Evolutionary conservation across 1,140 invertebrate species (phyloP).

Genomic region (Antheraea mylitta): DNA sequence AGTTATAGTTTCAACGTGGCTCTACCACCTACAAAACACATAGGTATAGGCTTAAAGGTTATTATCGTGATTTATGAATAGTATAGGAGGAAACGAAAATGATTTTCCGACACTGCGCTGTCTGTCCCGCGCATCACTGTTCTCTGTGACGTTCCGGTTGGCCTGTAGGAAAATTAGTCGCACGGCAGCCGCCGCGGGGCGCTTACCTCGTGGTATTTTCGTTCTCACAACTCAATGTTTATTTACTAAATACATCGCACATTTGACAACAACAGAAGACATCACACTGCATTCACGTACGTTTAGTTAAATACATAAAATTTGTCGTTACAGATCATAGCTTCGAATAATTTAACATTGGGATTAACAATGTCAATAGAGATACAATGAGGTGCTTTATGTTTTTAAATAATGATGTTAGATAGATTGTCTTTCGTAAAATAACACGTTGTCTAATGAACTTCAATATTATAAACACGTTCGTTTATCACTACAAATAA

Average conservation of each 20-base stretch:
- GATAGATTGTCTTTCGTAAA: neutral
- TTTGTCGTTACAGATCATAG: neutral
- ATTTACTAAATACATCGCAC: conserved; percentile 54
- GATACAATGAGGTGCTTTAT: conserved; percentile 38
- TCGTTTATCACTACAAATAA: neutral
- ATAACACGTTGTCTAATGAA: neutral
- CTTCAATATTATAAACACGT: neutral
- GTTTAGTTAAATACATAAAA: conserved; percentile 25
- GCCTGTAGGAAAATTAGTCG: conserved; percentile 41
- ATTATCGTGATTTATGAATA: neutral
- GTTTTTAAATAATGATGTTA: conserved; percentile 18
- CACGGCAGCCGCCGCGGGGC: conserved; percentile 49
- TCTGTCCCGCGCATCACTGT: conserved; percentile 32
- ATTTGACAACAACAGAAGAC: conserved; percentile 49
- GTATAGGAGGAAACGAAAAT: neutral
- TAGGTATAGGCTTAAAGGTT: no score
- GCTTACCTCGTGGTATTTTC: conserved; percentile 16
- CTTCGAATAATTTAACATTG: neutral
- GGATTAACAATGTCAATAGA: conserved; percentile 22
- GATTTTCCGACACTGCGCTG: conserved; percentile 26
- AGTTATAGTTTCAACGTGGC: no score
- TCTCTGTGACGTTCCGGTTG: conserved; percentile 24
- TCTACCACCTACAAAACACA: no score
- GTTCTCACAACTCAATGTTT: conserved; percentile 48
- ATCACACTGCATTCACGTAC: conserved; percentile 56